phyloP scores from a whole-genome alignment of 2,888 invertebrate species.

The Electrophaes corylata region DNA sequence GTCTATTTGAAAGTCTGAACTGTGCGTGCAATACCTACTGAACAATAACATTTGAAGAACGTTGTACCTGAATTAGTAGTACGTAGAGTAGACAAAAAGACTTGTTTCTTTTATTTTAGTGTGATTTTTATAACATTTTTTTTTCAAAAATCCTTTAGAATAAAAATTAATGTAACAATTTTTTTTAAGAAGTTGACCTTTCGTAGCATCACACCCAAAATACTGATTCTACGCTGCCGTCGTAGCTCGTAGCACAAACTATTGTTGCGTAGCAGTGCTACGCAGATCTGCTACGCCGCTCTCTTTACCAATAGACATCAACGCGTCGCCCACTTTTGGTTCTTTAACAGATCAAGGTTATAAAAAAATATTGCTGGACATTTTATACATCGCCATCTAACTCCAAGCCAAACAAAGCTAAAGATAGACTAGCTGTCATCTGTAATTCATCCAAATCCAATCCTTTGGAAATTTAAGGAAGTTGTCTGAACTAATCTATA shows the following conservation, averaged over 20 bases:
- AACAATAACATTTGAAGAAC: neutral
- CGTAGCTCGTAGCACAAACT: constrained; percentile 25
- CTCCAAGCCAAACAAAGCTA: no score
- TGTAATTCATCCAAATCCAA: no score
- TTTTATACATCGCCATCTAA: no score
- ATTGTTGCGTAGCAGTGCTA: constrained; percentile 36
- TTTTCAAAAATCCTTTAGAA: no score
- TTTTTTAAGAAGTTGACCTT: neutral
- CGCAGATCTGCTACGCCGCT: constrained; percentile 32
- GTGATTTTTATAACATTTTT: no score
- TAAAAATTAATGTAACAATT: neutral
- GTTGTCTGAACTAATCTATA: no score
- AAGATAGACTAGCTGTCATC: no score
- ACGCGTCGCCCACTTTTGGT: constrained; percentile 30
- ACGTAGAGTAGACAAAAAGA: no score
- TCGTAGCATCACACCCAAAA: neutral
- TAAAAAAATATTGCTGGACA: no score
- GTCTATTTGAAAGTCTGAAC: constrained; percentile 3
- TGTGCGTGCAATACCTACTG: neutral
- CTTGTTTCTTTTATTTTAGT: no score
- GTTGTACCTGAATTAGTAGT: neutral
- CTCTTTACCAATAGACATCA: constrained; percentile 41
- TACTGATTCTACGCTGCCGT: constrained; percentile 8
- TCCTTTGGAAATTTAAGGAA: no score
- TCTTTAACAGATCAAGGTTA: neutral